Conservation (phyloP, 2,113 vertebrate genomes). For the Lagenorhynchus albirostris region DNA sequence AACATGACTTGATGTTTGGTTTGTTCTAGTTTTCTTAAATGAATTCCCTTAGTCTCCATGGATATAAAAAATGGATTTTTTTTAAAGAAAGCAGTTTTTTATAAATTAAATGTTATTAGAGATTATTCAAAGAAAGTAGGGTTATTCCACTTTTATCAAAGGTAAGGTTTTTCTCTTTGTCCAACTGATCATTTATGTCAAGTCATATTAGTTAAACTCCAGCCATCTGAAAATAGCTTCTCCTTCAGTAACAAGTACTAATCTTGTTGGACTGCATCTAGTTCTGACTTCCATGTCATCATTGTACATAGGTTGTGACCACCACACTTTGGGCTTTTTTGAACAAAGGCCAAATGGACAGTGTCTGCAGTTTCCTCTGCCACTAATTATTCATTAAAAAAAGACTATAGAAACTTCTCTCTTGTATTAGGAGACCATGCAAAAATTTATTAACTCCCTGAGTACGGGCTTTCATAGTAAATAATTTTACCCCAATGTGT, state of each 20-base stretch:
- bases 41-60: neutral
- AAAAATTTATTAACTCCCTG: neutral
- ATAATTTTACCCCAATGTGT: neutral
- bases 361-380: neutral
- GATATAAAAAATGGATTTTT: neutral
- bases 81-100: neutral
- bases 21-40: neutral
- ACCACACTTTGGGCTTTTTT: neutral
- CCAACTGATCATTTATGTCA: neutral
- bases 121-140: neutral
- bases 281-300: neutral
- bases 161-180: neutral
- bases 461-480: neutral
- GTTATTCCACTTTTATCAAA: neutral
- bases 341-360: neutral
- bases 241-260: neutral
- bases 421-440: neutral
- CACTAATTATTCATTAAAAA: neutral
- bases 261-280: accelerated
- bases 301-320: neutral
- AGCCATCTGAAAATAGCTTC: neutral
- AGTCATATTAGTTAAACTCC: neutral
- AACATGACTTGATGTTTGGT: accelerated
- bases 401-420: neutral
- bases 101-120: neutral